Percentiles rank a stretch among this genome's conserved stretches.
Conservation (phyloP, 2,888 invertebrate genomes). For the Lobophora halterata region DNA sequence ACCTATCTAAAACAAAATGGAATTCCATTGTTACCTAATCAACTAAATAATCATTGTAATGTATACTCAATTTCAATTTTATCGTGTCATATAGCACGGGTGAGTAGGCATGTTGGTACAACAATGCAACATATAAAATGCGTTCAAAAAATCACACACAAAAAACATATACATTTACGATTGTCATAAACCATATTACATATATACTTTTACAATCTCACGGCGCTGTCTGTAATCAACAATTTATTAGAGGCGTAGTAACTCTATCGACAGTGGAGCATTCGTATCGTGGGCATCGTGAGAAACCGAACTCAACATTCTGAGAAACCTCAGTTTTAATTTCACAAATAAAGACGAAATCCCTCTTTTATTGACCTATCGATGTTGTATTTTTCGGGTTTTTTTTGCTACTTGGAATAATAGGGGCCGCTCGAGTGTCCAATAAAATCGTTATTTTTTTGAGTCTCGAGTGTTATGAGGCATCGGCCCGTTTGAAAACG, state of each 20-base stretch:
- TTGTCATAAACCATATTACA: constrained; percentile 64
- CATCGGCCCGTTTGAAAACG: constrained; percentile 37
- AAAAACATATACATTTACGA: constrained; percentile 55
- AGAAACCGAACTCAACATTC: constrained; percentile 61
- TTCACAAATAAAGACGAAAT: constrained; percentile 71
- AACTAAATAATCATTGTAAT: no score
- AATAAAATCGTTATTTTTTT: constrained; percentile 54
- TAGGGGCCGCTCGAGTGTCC: constrained; percentile 47
- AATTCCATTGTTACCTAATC: no score
- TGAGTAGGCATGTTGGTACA: constrained; percentile 3
- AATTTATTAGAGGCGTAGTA: constrained; percentile 63
- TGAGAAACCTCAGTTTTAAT: constrained; percentile 69
- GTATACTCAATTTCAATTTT: no score
- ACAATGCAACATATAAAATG: constrained; percentile 17
- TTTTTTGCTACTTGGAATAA: constrained; percentile 59
- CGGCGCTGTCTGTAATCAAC: constrained; percentile 72
- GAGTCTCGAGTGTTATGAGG: constrained; percentile 46
- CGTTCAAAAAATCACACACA: constrained; percentile 28
- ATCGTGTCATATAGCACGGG: no score
- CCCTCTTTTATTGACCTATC: constrained; percentile 72
- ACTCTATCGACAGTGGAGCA: constrained; percentile 45
- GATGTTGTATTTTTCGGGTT: constrained; percentile 51
- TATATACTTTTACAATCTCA: constrained; percentile 63
- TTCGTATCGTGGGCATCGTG: constrained; percentile 43
- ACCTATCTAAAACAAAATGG: no score